These are phyloP conservation scores for Parus major DNA, from an alignment of 2,113 vertebrate species.

Conservation along the genomic window DNA sequence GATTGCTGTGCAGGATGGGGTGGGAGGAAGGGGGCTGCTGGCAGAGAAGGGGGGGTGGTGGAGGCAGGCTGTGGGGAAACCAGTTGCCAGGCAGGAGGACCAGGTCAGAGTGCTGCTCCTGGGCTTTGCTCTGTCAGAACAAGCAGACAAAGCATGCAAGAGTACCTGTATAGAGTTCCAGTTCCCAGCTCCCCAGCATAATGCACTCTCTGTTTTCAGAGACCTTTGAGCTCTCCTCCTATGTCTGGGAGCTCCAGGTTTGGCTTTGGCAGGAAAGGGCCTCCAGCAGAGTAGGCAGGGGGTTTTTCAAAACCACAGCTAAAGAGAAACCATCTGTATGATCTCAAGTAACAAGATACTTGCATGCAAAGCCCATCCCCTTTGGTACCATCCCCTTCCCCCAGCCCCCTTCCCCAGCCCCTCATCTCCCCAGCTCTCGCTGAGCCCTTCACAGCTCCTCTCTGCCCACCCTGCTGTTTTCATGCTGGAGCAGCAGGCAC, in stretches of 20 bases:
- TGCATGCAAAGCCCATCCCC: not conserved
- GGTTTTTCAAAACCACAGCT: constrained; percentile 54
- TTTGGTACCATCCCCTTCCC: not conserved
- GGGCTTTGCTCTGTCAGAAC: not conserved
- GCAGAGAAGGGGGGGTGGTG: not conserved
- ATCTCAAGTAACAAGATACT: constrained; percentile 38
- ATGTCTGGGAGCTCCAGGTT: constrained; percentile 20
- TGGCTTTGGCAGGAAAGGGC: constrained; percentile 35
- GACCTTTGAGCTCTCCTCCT: not conserved
- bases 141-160: not conserved
- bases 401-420: not conserved
- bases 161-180: constrained; percentile 2
- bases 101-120: not conserved
- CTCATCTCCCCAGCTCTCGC: not conserved
- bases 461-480: not conserved
- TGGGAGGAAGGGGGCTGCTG: not conserved
- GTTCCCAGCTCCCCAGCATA: not conserved
- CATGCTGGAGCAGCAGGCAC: not conserved
- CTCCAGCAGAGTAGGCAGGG: constrained; percentile 44
- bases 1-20: not conserved
- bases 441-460: not conserved
- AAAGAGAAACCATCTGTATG: constrained; percentile 64
- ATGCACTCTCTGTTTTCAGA: constrained; percentile 30
- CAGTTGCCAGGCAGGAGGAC: not conserved
- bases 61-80: not conserved